Conservation (phyloP, 2,113 vertebrate genomes). For the Syngnathoides biaculeatus region DNA sequence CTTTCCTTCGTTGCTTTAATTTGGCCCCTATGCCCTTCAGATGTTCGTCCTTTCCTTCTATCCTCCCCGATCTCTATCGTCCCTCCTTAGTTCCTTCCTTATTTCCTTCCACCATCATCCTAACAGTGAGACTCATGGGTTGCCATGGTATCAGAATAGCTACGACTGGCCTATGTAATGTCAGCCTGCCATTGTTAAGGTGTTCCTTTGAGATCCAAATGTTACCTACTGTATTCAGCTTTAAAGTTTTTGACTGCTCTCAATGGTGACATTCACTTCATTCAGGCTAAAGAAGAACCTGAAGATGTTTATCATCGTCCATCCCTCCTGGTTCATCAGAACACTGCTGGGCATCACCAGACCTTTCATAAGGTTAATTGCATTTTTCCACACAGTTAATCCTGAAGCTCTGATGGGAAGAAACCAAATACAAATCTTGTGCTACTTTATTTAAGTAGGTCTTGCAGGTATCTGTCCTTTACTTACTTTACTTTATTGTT, state of each 20-base stretch:
- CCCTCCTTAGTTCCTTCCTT: too few species aligned
- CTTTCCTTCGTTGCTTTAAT: too few species aligned
- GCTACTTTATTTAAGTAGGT: not conserved
- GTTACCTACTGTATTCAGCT: too few species aligned
- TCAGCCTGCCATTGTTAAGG: too few species aligned
- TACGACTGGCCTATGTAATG: too few species aligned
- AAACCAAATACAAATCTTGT: not conserved
- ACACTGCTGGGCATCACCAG: conserved; percentile 87
- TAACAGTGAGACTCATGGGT: too few species aligned
- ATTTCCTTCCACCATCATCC: too few species aligned
- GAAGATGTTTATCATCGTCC: conserved; percentile 92
- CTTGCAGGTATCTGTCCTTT: not conserved
- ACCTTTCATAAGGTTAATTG: conserved; percentile 87
- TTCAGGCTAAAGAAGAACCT: conserved; percentile 88
- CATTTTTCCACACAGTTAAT: not conserved
- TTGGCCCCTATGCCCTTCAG: too few species aligned
- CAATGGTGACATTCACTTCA: conserved; percentile 1
- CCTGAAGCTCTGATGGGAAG: not conserved
- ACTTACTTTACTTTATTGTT: not conserved
- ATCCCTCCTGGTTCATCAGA: conserved; percentile 94
- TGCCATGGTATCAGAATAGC: too few species aligned
- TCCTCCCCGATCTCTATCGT: too few species aligned
- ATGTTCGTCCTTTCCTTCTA: too few species aligned
- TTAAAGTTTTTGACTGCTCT: not conserved
- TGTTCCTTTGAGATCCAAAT: too few species aligned